Percentiles rank a stretch among this genome's conserved stretches.
Evolutionary conservation across 2,888 invertebrate species (phyloP).

Genomic region (Papilio gigon): DNA sequence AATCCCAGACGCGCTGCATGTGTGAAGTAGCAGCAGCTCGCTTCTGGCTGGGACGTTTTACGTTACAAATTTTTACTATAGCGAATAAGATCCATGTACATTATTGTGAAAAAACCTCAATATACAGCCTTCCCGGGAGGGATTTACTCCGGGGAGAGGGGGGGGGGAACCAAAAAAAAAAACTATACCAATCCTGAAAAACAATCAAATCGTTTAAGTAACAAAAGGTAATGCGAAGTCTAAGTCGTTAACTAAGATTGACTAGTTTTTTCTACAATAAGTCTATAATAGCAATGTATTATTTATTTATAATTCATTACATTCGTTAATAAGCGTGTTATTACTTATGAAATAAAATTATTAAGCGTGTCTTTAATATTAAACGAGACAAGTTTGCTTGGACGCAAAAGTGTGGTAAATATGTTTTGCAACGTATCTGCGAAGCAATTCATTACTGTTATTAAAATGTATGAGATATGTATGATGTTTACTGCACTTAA

Average conservation of each 20-base stretch:
- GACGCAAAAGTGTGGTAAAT: constrained; percentile 18
- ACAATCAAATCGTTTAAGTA: too few relatives aligned
- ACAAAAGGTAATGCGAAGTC: too few relatives aligned
- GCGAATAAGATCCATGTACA: too few relatives aligned
- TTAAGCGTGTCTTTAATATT: constrained; percentile 17
- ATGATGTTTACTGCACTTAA: not conserved
- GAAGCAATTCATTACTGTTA: constrained; percentile 18
- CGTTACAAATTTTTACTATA: too few relatives aligned
- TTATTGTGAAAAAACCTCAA: too few relatives aligned
- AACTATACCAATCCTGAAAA: too few relatives aligned
- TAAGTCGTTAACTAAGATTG: not conserved
- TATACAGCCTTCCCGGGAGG: too few relatives aligned
- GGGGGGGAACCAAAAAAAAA: too few relatives aligned
- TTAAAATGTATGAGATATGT: constrained; percentile 35
- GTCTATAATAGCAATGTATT: not conserved
- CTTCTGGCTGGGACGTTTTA: too few relatives aligned
- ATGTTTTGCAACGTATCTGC: constrained; percentile 14
- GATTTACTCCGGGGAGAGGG: too few relatives aligned
- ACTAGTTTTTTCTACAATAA: not conserved
- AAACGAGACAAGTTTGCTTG: constrained; percentile 15
- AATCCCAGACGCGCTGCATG: too few relatives aligned
- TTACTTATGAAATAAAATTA: constrained; percentile 17
- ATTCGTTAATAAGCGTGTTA: constrained; percentile 20
- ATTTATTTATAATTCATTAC: constrained; percentile 17
- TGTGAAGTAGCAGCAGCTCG: too few relatives aligned